These are phyloP conservation scores for Sycophaga agraensis DNA, from an alignment of 1,140 invertebrate species.

Conservation along the genomic window DNA sequence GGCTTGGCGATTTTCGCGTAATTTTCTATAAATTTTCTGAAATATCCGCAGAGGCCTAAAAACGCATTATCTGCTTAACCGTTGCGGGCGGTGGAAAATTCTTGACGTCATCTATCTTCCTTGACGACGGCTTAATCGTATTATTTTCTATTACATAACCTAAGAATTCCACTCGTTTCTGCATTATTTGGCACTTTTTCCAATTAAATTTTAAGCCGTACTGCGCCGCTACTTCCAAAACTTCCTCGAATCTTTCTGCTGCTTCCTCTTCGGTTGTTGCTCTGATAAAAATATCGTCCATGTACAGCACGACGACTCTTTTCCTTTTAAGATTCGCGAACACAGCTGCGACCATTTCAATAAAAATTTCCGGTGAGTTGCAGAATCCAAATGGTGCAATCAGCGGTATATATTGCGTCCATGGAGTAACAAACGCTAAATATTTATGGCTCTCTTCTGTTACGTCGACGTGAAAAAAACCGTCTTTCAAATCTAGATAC, in stretches of 20 bases:
- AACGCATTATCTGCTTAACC: neutral
- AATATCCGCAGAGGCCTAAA: neutral
- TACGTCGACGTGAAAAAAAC: slow-evolving; percentile 15
- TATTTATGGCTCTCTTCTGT: slow-evolving; percentile 4
- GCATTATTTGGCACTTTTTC: neutral
- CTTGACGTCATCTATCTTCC: neutral
- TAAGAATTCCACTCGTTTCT: neutral
- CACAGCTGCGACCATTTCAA: neutral
- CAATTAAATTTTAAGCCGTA: neutral
- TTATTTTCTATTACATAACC: neutral
- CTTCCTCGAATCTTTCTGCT: neutral
- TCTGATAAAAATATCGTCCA: slow-evolving; percentile 7
- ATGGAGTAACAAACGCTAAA: neutral
- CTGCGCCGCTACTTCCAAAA: neutral
- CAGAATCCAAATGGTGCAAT: slow-evolving; percentile 6
- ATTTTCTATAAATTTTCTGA: neutral
- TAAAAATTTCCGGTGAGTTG: slow-evolving; percentile 3
- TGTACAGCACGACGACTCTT: neutral
- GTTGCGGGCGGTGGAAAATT: neutral
- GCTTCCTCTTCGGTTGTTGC: neutral
- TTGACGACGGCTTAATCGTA: neutral
- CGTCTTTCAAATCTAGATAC: neutral
- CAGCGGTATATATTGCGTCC: neutral
- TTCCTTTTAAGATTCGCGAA: slow-evolving; percentile 5
- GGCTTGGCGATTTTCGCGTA: neutral